Base-by-base conservation (phyloP, 2,113 vertebrate genomes). In the Salvator merianae region DNA sequence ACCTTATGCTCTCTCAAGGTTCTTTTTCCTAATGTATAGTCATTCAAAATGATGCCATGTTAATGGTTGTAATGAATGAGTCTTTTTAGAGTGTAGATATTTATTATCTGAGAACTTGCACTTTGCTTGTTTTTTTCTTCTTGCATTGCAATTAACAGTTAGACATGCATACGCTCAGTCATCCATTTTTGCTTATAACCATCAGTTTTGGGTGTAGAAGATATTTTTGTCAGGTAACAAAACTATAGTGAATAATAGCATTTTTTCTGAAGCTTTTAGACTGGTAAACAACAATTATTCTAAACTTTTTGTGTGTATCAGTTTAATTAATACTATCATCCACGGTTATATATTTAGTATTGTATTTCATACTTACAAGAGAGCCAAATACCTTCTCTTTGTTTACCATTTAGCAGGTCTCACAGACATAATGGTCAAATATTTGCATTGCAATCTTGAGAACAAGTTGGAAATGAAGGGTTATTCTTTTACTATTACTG, bases 1-100 rank as follows among this genome's bases (percentile, higher is more conserved):
- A 9, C 73, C 13, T 53, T 86, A 40, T 75, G 16, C 14, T 66
- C 20, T 62, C 71, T 75, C 18, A 28, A 81, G 24, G 40, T 43
- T 68, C 38, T 38, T 50, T 12, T 80, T 7, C 32, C 85, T 0
- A 79, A 24, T 72, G 50, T 69, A 69, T 3, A 34, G 8, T 68
- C 24, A 7, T 89, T 78, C 43, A 77, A 59, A 86, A 81, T 1
- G 79, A 30, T 91, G 72, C 77, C 1, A 73, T 86, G 24, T 77
- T 84, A 26, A 14, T 70, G 47, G 26, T 16, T 34, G 28, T n/a
- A 78, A 43, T 40, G 28, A 22, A 40, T 70, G 28, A 20, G n/a
- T 75, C 71, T n/a, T 40, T 65, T 22, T 43, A 70, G n/a, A 3
- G n/a, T 78, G 53, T 24, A 43, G 20, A 24, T 40, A 0, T 69